Conservation (phyloP, 2,888 invertebrate genomes). For the Leptinotarsa rubiginosa region DNA sequence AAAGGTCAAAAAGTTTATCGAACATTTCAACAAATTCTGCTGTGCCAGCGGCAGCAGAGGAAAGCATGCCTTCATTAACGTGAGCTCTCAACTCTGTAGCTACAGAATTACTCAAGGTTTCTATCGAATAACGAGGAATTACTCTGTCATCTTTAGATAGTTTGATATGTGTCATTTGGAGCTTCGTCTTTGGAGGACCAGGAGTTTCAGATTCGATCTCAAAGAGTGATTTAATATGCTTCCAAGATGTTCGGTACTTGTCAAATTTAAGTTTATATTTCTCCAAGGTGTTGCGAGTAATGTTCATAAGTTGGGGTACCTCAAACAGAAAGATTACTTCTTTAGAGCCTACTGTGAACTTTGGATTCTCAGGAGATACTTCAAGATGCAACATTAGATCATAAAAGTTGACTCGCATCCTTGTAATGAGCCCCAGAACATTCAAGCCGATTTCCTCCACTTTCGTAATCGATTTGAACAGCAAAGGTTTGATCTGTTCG, state of each 20-base stretch:
- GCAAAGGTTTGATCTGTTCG: slow-evolving; percentile 21
- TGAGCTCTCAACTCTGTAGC: slow-evolving; percentile 27
- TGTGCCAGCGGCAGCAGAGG: slow-evolving; percentile 23
- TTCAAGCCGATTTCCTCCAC: slow-evolving; percentile 27
- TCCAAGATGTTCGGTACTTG: slow-evolving; percentile 29
- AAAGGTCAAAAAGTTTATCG: slow-evolving; percentile 28
- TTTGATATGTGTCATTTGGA: slow-evolving; percentile 23
- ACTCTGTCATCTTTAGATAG: slow-evolving; percentile 15
- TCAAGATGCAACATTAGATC: slow-evolving; percentile 21
- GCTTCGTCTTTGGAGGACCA: slow-evolving; percentile 22
- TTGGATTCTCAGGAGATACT: slow-evolving; percentile 26
- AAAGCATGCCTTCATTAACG: slow-evolving; percentile 19
- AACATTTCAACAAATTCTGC: slow-evolving; percentile 29
- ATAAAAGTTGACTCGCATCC: slow-evolving; percentile 29
- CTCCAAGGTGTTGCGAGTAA: slow-evolving; percentile 32
- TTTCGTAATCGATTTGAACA: slow-evolving; percentile 28
- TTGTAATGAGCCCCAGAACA: slow-evolving; percentile 26
- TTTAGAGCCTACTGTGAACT: slow-evolving; percentile 29
- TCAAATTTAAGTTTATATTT: slow-evolving; percentile 30
- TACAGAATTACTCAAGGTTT: slow-evolving; percentile 30
- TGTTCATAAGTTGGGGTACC: slow-evolving; percentile 32
- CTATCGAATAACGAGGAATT: slow-evolving; percentile 26
- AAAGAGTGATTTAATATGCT: slow-evolving; percentile 26
- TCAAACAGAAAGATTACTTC: slow-evolving; percentile 31
- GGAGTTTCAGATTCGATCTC: slow-evolving; percentile 8